Base-by-base conservation (phyloP, 2,888 invertebrate genomes). In the Parapristionchus giblindavisi region DNA sequence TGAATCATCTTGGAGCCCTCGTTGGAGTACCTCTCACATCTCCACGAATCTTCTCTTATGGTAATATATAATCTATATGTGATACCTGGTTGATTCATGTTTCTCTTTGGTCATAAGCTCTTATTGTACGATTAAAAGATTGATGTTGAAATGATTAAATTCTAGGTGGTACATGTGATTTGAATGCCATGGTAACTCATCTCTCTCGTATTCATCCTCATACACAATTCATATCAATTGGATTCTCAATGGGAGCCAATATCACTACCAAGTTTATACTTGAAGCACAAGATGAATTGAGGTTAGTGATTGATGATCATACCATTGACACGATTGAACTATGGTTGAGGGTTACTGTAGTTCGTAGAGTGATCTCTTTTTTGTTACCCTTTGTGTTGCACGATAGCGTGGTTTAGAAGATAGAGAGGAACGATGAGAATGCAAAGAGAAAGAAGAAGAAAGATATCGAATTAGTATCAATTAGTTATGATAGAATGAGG, bases 181-280 rank as follows among this genome's bases (percentile, higher is more conserved):
- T 92, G 89, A 92, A 92, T 84, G 92, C 92, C 79, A 95, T 96
- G 94, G 89, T 96, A 68, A 91, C 92, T 77, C 92, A 92, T 88
- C 89, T 95, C 78, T 87, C 61, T 14, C 17, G 34, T 34, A 6
- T 32, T 14, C n/a, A 32, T 60, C 61, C 73, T n/a, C 17, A 43
- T 24, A 73, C 73, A 54, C 92, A 92, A 88, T 91, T 95, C 77
- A 92, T 96, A 79, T 92, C 93, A 82, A 92, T 95, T 77, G 96
- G 96, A 71, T 96, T 95, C 89, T 95, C 95, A 89, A 92, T 96
- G 88, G 96, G 96, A 60, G 96, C 94, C 34, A 96, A 96, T 90
- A 90, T 96, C 79, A 92, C 96, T 58, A 93, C 94, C n/a, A 95
- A 95, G 89, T 96, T 95, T 88, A 91, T 96, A 88, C 95, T 95